A percentile compares a stretch with the other conserved stretches of the same genome.
These are phyloP conservation scores for Drosophila formosana DNA, from an alignment of 2,888 invertebrate genomes.

Conservation along the genomic window DNA sequence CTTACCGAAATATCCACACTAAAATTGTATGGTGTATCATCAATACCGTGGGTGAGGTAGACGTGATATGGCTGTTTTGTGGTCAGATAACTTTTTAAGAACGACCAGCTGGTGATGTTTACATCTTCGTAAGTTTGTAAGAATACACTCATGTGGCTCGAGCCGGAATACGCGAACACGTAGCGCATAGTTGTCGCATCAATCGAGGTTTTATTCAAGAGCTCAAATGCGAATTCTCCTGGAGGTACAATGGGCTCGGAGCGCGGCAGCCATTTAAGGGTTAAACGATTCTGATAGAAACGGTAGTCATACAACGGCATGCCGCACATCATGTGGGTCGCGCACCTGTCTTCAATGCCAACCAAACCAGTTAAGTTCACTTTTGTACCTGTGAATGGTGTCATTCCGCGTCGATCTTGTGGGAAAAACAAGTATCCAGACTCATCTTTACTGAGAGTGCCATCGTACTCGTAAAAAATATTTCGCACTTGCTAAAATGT, in stretches of 20 bases:
- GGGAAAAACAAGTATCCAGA: slow-evolving; percentile 85
- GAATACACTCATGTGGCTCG: slow-evolving; percentile 74
- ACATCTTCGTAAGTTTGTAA: slow-evolving; percentile 68
- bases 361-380: slow-evolving; percentile 62
- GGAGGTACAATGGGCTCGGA: slow-evolving; percentile 54
- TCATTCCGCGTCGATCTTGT: slow-evolving; percentile 82
- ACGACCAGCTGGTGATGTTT: slow-evolving; percentile 72
- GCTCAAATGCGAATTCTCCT: slow-evolving; percentile 54
- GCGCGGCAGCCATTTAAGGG: slow-evolving; percentile 67
- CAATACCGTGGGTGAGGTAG: slow-evolving; percentile 69
- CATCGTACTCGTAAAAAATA: slow-evolving; percentile 83
- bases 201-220: slow-evolving; percentile 60
- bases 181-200: slow-evolving; percentile 52
- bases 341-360: slow-evolving; percentile 58
- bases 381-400: slow-evolving; percentile 37
- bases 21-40: slow-evolving; percentile 63
- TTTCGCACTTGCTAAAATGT: slow-evolving; percentile 85
- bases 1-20: slow-evolving; percentile 54
- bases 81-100: slow-evolving; percentile 59
- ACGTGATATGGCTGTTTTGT: slow-evolving; percentile 67
- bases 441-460: slow-evolving; percentile 82
- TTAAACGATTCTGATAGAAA: slow-evolving; percentile 47
- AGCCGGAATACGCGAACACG: slow-evolving; percentile 64
- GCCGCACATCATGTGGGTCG: slow-evolving; percentile 75
- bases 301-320: slow-evolving; percentile 76